These are phyloP conservation scores for Heliothis virescens DNA, from an alignment of 1,140 invertebrate species.

Conservation along the genomic window DNA sequence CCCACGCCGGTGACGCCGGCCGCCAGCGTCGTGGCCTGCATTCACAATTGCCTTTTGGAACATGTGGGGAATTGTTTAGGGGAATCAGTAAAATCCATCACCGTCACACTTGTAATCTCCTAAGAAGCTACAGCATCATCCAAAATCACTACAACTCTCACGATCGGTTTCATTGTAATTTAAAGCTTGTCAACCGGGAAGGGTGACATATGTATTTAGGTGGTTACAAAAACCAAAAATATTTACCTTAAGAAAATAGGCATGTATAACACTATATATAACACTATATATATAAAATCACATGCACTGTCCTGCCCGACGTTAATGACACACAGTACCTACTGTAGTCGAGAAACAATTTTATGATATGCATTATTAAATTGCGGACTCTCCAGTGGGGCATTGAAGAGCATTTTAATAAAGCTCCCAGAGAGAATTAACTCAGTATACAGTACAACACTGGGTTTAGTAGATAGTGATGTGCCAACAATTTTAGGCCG, in stretches of 20 bases:
- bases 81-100: constrained; percentile 23
- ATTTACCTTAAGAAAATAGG: too few species aligned
- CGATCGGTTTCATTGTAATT: too few species aligned
- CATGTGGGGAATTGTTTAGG: constrained; percentile 21
- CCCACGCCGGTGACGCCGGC: constrained; percentile 7
- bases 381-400: constrained; percentile 51
- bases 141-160: neutral
- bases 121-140: constrained; percentile 2
- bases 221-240: too few species aligned
- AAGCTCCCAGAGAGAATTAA: constrained; percentile 39
- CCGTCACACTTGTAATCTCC: constrained; percentile 25
- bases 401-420: constrained; percentile 60
- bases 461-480: constrained; percentile 25
- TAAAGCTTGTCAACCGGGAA: too few species aligned
- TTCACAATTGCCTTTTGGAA: constrained; percentile 24
- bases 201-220: too few species aligned
- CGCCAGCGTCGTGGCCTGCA: constrained; percentile 27
- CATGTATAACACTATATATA: too few species aligned
- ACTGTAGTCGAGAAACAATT: constrained; percentile 54
- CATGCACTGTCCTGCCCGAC: neutral
- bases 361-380: constrained; percentile 62
- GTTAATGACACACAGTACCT: constrained; percentile 37
- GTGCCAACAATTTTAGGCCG: constrained; percentile 28
- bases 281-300: too few species aligned
- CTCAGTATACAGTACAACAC: constrained; percentile 13